Base-by-base conservation (phyloP, 2,113 vertebrate genomes). In the Pipra filicauda region DNA sequence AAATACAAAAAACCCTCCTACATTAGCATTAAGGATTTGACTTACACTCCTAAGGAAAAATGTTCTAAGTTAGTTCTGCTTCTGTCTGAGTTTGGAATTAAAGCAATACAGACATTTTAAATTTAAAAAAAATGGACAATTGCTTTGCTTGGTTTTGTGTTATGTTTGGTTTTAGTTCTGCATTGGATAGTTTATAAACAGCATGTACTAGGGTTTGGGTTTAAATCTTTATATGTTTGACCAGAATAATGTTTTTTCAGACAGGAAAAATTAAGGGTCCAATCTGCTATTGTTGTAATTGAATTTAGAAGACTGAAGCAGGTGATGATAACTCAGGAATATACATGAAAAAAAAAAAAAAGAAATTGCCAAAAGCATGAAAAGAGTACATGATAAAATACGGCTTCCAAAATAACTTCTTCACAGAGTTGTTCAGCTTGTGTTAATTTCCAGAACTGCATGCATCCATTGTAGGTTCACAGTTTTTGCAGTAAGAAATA, bases 21-120 rank as follows among this genome's bases (percentile, higher is more conserved):
- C 58, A 65, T 91, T 89, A 91, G 31, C 75, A 89, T 70, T 90
- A 92, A 95, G 88, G 54, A 77, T 88, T 79, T 87, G 61, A 84
- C 77, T 93, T 96, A 48, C 84, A 77, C 31, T 85, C 35, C 51
- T 70, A 62, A 71, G 74, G 39, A 85, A 90, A 88, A 85, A 31
- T 48, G 8, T 70, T 92, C 58, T 64, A 30, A 69, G 39, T 58
- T 78, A 87, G 78, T 30, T 48, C 64, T 91, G 44, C 46, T 90
- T 66, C 82, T 75, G 28, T 67, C 62, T 86, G 54, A 66, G 24
- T 90, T 85, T 76, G 26, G 41, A 91, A 67, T 75, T 65, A 74
- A 95, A 93, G 49, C 5, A 39, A 58, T 24, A 33, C 4, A 59
- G 7, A 19, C 10, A 61, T 61, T 21, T 73, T 43, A 39, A 83